Evolutionary conservation across 2,888 invertebrate genomes (phyloP), one percentile per base, ranked within the genome.

Genomic region (Chrysomela aeneicollis): DNA sequence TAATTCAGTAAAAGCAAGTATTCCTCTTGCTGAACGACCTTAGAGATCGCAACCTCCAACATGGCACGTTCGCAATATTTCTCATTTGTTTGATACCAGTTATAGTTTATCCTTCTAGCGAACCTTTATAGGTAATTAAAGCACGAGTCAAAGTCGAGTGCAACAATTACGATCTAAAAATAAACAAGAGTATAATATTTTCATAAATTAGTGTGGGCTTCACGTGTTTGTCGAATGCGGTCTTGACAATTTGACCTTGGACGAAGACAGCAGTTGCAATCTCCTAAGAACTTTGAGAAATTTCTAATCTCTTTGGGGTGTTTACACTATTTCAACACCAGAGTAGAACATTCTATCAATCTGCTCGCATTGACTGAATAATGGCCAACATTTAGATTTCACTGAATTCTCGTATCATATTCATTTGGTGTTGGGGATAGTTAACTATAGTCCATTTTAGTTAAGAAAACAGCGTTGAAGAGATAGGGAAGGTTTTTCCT

Each of bases 191-290:
- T 18, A 57, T 26, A 26, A 57, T 32, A 30, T 42, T 42, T 42
- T 42, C 42, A 63, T 63, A 57, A 66, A 51, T 49, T 59, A 60
- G 57, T 61, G 54, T 60, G 37, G 55, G 55, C 37, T 66, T 60
- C 63, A 66, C 66, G 66, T 66, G 66, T 26, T 3, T 26, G 3
- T 58, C 47, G 58, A 52, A 63, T 61, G 60, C 63, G 66, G 61
- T 47, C 17, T 54, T 46, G 58, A 21, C 63, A 19, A 26, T 50
- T 61, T 62, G 59, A 66, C 61, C 61, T 65, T 61, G 58, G 53
- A n/a, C n/a, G n/a, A n/a, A n/a, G n/a, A n/a, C n/a, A n/a, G n/a
- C n/a, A n/a, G n/a, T n/a, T n/a, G n/a, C n/a, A n/a, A n/a, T n/a
- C n/a, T n/a, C n/a, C n/a, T n/a, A n/a, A n/a, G n/a, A n/a, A n/a